Base-by-base conservation (phyloP, 92 coral and sea anemone species). In the Paramuricea clavata region DNA sequence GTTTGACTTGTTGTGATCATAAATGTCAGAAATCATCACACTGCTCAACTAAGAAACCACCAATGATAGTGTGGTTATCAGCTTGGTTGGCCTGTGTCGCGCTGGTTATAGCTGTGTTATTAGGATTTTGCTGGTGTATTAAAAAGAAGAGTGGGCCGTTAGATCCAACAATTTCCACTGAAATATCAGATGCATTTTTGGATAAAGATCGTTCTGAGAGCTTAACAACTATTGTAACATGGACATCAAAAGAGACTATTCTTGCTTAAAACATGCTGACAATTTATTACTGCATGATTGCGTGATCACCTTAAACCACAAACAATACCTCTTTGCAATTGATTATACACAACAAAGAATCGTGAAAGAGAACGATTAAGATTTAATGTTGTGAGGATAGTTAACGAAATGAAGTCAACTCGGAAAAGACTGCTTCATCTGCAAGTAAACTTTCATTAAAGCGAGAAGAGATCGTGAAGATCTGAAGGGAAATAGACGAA, bases 121-220 rank as follows among this genome's bases (percentile, higher is more conserved):
- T 76, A 16, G 82, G 67, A 32, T 17, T 76, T 21, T 76, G 82
- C 64, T 76, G 82, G 67, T 76, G 82, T 60, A 16, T 76, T 23
- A 49, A 36, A 33, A 56, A 76, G 41, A 76, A 36, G 34, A 27
- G 41, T 36, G 47, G 43, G 17, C 15, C 82, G 42, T 12, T 49
- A 56, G 82, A 65, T 65, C 39, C 72, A 13, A 28, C 72, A 65
- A 65, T 65, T 25, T 11, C 22, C 41, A 65, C 72, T 31, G 72
- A 65, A 31, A 28, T 65, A 65, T 65, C 72, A 65, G 72, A 65
- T 65, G 72, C 72, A 19, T 65, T 65, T 65, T 31, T 65, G 72
- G 72, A 65, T 16, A 65, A 65, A 65, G 72, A 27, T 65, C 36
- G 72, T 31, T 12, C 72, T 13, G 72, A n/a, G 21, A 65, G 72